Conservation (phyloP, 2,113 vertebrate species). For the Psammodynastes pulverulentus region DNA sequence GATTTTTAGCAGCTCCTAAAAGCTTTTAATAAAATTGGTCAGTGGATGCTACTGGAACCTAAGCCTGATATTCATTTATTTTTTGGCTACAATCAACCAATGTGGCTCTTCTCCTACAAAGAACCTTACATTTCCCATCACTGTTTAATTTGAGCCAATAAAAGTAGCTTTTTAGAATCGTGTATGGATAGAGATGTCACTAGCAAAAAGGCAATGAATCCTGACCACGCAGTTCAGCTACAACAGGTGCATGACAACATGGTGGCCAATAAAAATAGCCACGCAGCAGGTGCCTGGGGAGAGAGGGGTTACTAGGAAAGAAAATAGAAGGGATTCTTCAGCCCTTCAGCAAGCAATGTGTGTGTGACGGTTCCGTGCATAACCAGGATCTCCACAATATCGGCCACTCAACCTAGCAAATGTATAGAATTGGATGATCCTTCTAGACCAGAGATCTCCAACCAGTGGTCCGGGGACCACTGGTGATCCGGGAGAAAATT, state of each 20-base stretch:
- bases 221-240: neutral
- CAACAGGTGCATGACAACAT: neutral
- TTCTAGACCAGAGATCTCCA: too few relatives aligned
- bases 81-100: neutral
- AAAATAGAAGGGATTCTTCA: neutral
- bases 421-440: too few relatives aligned
- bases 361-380: neutral
- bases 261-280: slow-evolving; percentile 1
- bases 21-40: neutral
- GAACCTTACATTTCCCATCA: neutral
- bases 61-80: neutral
- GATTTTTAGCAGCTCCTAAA: neutral
- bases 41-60: neutral
- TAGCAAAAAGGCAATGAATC: neutral
- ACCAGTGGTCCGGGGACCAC: too few relatives aligned
- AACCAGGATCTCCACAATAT: neutral
- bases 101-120: neutral
- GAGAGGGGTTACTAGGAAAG: neutral
- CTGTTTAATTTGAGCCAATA: neutral
- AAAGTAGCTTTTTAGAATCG: neutral
- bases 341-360: neutral
- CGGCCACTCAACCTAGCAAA: neutral
- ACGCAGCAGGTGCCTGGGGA: neutral
- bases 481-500: too few relatives aligned
- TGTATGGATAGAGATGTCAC: neutral